A percentile compares a stretch with the other conserved stretches of the same genome.
These are phyloP conservation scores for Scolanthus callimorphus DNA, from an alignment of 92 coral and sea anemone genomes.

Conservation along the genomic window DNA sequence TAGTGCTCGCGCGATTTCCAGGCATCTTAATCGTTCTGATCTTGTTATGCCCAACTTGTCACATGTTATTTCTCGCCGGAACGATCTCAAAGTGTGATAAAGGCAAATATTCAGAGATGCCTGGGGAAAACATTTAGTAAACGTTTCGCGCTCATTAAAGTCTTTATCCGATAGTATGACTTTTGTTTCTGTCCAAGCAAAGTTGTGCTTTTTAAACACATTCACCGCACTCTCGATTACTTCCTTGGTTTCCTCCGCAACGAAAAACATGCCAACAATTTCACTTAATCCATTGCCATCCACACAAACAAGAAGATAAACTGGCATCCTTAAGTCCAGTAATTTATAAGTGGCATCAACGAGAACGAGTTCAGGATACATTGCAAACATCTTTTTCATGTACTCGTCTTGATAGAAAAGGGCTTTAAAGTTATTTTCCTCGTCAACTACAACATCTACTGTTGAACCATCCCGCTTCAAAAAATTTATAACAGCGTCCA, in stretches of 20 bases:
- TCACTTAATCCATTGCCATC: slow-evolving; percentile 60
- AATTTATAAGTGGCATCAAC: slow-evolving; percentile 61
- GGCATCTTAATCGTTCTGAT: slow-evolving; percentile 37
- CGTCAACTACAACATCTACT: slow-evolving; percentile 38
- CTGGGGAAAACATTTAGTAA: slow-evolving; percentile 37
- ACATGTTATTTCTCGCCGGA: slow-evolving; percentile 43
- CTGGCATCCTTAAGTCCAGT: slow-evolving; percentile 43
- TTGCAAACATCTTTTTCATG: slow-evolving; percentile 33
- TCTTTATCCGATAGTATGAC: slow-evolving; percentile 55
- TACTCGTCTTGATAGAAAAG: neutral
- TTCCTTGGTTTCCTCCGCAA: slow-evolving; percentile 53
- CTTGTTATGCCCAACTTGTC: slow-evolving; percentile 38
- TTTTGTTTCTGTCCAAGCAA: slow-evolving; percentile 24
- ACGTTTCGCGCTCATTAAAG: slow-evolving; percentile 53
- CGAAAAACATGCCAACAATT: slow-evolving; percentile 49
- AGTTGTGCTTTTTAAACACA: no score
- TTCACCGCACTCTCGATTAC: no score
- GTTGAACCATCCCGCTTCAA: slow-evolving; percentile 23
- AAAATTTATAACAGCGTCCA: slow-evolving; percentile 20
- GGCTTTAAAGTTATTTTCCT: slow-evolving; percentile 62
- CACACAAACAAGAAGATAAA: slow-evolving; percentile 40
- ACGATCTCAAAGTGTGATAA: slow-evolving; percentile 32
- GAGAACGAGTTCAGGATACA: slow-evolving; percentile 40
- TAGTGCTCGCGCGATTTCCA: no score
- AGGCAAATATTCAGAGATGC: slow-evolving; percentile 53